Conservation (phyloP, 2,888 invertebrate species). For the Zygaena filipendulae region DNA sequence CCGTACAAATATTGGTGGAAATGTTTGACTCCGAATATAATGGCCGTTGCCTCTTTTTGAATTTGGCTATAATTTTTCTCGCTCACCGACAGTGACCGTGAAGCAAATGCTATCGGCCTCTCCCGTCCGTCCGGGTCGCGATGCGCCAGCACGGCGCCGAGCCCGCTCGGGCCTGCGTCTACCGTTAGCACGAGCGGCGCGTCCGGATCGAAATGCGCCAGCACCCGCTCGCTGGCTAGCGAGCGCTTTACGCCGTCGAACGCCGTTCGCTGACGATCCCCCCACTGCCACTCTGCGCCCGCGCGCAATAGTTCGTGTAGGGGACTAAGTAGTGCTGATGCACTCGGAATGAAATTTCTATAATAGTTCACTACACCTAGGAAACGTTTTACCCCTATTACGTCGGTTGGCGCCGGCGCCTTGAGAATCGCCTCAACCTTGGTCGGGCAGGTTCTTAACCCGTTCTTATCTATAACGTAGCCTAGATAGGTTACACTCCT, state of each 20-base stretch:
- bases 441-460: neutral
- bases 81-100: slow-evolving; percentile 11
- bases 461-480: slow-evolving; percentile 1
- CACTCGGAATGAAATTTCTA: slow-evolving; percentile 11
- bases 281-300: slow-evolving; percentile 10
- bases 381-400: slow-evolving; percentile 9
- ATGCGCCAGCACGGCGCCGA: slow-evolving; percentile 15
- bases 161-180: slow-evolving; percentile 17
- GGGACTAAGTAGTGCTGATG: slow-evolving; percentile 8
- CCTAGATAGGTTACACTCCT: slow-evolving; percentile 4
- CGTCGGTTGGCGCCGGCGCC: slow-evolving; percentile 3
- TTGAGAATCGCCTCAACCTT: slow-evolving; percentile 3
- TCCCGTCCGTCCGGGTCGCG: slow-evolving; percentile 8
- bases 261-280: neutral
- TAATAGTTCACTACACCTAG: slow-evolving; percentile 14
- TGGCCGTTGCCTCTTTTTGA: slow-evolving; percentile 17
- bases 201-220: slow-evolving; percentile 13
- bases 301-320: slow-evolving; percentile 10
- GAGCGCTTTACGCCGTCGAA: neutral
- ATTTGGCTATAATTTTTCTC: slow-evolving; percentile 15
- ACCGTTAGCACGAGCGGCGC: slow-evolving; percentile 12
- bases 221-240: slow-evolving; percentile 5
- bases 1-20: slow-evolving; percentile 17
- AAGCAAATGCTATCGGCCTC: slow-evolving; percentile 14
- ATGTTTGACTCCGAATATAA: slow-evolving; percentile 13